phyloP scores from a whole-genome alignment of 2,797 vertebrate species.

The Myripristis jacobus region DNA sequence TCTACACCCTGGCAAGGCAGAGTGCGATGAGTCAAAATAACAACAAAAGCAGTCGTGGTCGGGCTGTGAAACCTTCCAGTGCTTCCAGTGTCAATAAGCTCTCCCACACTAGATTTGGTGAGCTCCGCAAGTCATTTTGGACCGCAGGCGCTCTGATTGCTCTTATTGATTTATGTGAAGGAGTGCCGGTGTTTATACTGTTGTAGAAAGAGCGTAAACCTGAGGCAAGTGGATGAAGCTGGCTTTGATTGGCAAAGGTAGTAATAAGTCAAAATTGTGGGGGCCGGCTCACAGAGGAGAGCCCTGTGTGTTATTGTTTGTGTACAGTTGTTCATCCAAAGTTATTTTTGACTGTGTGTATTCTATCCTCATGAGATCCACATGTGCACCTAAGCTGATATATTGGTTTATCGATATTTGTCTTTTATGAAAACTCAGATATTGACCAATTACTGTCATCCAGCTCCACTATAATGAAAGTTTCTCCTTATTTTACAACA shows the following conservation, averaged over 20 bases:
- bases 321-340: background rate
- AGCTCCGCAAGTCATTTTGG: slow-evolving; percentile 39
- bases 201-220: slow-evolving; percentile 33
- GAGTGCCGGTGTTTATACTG: slow-evolving; percentile 16
- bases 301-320: background rate
- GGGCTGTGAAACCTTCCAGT: slow-evolving; percentile 29
- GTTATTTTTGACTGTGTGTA: background rate
- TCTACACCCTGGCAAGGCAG: slow-evolving; percentile 20
- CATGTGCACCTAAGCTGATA: no score
- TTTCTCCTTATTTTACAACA: no score
- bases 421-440: no score
- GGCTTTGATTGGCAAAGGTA: slow-evolving; percentile 19
- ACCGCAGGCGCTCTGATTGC: slow-evolving; percentile 28
- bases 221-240: background rate
- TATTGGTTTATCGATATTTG: no score
- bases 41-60: slow-evolving; percentile 33
- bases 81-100: slow-evolving; percentile 48
- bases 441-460: no score
- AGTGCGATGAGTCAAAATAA: slow-evolving; percentile 51
- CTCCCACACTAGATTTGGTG: slow-evolving; percentile 49
- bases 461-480: no score
- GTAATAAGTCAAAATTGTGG: slow-evolving; percentile 9
- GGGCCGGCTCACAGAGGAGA: slow-evolving; percentile 1
- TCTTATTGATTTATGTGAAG: slow-evolving; percentile 58
- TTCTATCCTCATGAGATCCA: no score